Conservation (phyloP, 2,888 invertebrate genomes). For the Drosophila meridionalis region DNA sequence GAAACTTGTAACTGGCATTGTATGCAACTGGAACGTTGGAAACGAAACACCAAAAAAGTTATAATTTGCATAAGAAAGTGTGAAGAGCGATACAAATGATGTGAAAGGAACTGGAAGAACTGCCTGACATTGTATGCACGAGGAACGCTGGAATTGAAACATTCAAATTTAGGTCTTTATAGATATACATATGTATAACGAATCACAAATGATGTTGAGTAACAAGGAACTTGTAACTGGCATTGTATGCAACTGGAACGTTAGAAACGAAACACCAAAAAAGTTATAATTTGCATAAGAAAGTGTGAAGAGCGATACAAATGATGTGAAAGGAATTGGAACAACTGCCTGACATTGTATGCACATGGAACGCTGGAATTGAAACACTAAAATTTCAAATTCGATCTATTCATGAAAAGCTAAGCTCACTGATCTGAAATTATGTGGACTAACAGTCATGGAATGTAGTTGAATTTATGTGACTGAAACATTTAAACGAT, state of each 20-base stretch:
- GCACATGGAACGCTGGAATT: neutral
- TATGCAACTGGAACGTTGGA: neutral
- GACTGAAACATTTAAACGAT: neutral
- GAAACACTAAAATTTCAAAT: neutral
- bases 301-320: neutral
- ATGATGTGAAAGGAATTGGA: neutral
- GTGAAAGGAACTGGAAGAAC: no score
- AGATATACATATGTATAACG: neutral
- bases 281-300: no score
- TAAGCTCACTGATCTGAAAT: neutral
- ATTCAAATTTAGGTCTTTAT: neutral
- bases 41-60: neutral
- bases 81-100: no score
- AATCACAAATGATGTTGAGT: neutral
- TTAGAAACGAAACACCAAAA: neutral
- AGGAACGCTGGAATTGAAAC: neutral
- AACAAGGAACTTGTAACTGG: neutral
- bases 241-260: neutral
- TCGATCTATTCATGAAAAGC: neutral
- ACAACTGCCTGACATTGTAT: neutral
- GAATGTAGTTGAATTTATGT: neutral
- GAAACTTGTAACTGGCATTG: neutral
- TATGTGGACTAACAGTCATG: neutral
- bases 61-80: no score
- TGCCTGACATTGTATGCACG: no score